These are phyloP conservation scores for Geopemphigus sp. DNA, from an alignment of 1,140 invertebrate species.

Conservation along the genomic window DNA sequence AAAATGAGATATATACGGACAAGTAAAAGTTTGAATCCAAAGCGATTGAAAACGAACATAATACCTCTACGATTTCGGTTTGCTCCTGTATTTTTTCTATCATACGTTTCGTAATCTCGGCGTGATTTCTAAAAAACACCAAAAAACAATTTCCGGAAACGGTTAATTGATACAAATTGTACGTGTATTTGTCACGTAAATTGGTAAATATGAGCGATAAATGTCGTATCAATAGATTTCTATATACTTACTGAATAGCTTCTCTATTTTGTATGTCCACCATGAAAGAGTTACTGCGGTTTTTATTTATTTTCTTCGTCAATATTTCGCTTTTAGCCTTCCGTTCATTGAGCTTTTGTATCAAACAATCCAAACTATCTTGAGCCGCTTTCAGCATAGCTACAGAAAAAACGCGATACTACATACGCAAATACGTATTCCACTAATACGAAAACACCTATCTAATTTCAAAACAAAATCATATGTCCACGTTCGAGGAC, in stretches of 20 bases:
- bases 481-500: too few relatives aligned
- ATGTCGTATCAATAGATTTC: neutral
- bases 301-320: slow-evolving; percentile 25
- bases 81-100: slow-evolving; percentile 28
- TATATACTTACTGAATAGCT: slow-evolving; percentile 10
- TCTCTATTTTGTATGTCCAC: neutral
- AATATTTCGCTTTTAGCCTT: slow-evolving; percentile 20
- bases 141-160: neutral
- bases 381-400: slow-evolving; percentile 3
- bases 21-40: neutral
- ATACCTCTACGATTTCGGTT: slow-evolving; percentile 28
- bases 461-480: too few relatives aligned
- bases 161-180: neutral
- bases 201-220: too few relatives aligned
- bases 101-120: neutral
- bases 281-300: slow-evolving; percentile 2
- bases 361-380: slow-evolving; percentile 24
- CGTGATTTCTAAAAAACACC: slow-evolving; percentile 16
- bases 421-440: too few relatives aligned
- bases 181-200: too few relatives aligned
- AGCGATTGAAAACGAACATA: neutral
- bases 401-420: neutral
- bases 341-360: slow-evolving; percentile 24
- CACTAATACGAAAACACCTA: too few relatives aligned
- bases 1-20: neutral